Evolutionary conservation across 2,113 vertebrate genomes (phyloP).

Genomic region (Okapia johnstoni): DNA sequence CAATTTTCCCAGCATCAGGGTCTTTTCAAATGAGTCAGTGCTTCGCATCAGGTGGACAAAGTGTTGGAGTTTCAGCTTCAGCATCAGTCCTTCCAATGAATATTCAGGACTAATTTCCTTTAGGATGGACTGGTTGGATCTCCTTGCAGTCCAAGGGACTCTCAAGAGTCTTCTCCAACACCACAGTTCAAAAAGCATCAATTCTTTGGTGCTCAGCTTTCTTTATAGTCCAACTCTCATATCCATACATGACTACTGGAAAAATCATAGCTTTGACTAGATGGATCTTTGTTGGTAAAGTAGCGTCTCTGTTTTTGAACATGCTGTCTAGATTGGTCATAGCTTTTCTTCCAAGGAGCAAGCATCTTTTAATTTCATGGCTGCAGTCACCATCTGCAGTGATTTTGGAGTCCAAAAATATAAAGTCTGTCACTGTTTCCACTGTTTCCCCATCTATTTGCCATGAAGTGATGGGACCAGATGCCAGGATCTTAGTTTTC

Average conservation of each 20-base stretch:
- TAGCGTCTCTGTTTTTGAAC: neutral
- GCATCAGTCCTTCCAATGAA: neutral
- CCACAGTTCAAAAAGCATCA: neutral
- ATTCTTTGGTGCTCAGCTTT: accelerated
- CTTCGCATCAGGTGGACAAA: neutral
- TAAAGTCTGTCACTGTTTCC: neutral
- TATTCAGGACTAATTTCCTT: neutral
- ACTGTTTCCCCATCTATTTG: neutral
- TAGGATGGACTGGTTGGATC: neutral
- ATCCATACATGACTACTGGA: neutral
- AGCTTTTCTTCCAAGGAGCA: neutral
- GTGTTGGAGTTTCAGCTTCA: neutral
- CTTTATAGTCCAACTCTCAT: neutral
- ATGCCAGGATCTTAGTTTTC: neutral
- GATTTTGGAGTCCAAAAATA: neutral
- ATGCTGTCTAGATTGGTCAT: neutral
- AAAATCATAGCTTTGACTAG: neutral
- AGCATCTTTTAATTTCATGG: neutral
- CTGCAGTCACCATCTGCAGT: neutral
- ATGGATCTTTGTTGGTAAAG: neutral
- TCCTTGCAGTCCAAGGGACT: neutral
- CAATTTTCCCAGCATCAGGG: neutral
- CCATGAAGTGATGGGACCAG: neutral
- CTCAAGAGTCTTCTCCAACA: neutral
- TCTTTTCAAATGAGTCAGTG: neutral